Base-by-base conservation (phyloP, 92 coral and sea anemone species). In the Umimayanthus kanabou region DNA sequence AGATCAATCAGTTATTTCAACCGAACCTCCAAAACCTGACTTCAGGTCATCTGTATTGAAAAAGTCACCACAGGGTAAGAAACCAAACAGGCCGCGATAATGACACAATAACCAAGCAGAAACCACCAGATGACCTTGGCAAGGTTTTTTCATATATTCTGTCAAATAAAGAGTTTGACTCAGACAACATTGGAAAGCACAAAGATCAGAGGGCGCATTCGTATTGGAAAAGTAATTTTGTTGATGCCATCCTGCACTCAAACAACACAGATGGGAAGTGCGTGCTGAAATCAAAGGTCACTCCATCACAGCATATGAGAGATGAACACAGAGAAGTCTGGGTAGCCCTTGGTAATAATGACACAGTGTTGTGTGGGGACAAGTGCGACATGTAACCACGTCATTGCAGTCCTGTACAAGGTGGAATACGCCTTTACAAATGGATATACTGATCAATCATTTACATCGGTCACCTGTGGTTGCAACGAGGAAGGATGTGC, bases 351-450 rank as follows among this genome's bases (percentile, higher is more conserved):
- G 53, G 50, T 1, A 84, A 73, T 6, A 79, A 89, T 69, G 85
- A 84, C 13, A 47, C 79, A 4, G 84, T 89, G 13, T 20, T 92
- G 85, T 89, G 90, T 65, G 82, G 90, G 92, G 18, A 92, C 83
- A 49, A 91, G 85, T 71, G 67, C 20, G 80, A 72, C 73, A 42
- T 92, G 90, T 30, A 90, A 93, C 73, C 93, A 93, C 81, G 77
- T 85, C n/a, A 90, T 93, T 64, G 95, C 95, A 29, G 30, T 81
- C 20, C 37, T 90, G 57, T 90, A 93, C 75, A 93, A 93, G 85
- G 28, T 90, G 40, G 89, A 90, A 42, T 85, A 80, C 90, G 90
- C 95, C 10, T 76, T 42, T 11, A 85, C 82, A 25, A 53, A 86
- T 50, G 93, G 90, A 6, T 90, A 85, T 37, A 80, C 42, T 26